Evolutionary conservation across 2,888 invertebrate genomes (phyloP), one percentile per base, ranked within the genome.

Genomic region (Diabrotica balteata): DNA sequence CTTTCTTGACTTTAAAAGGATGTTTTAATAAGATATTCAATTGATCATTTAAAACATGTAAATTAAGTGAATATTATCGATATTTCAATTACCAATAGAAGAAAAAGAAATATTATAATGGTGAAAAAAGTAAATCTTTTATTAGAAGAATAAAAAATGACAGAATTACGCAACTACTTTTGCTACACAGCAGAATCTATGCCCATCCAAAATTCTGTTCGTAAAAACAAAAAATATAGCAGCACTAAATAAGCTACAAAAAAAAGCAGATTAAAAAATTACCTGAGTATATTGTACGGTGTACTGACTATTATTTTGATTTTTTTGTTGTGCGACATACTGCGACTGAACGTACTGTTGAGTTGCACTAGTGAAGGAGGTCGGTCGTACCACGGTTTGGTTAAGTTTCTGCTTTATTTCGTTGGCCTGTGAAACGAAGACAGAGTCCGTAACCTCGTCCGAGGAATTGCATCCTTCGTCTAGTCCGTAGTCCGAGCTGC

Each of bases 381-480:
- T 74, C 50, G 79, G 79, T 59, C 79, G 63, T 49, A 73, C 53
- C 65, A 72, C n/a, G 54, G 67, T 55, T 57, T 69, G 61, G 46
- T 64, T 42, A 61, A 46, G 50, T 47, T 58, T 70, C 22, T 68
- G 70, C 51, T 70, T 72, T 51, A 62, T 58, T 54, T 73, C 68
- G 64, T 51, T 66, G 2, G 61, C 32, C 61, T 71, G 72, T 62
- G 88, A 87, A 43, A 17, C 11, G 60, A 88, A 87, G 43, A 87
- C 88, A 17, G 87, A 87, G 80, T 88, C 88, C 67, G 82, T 76
- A 46, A 84, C 79, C 78, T 88, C 88, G 72, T 88, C 88, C 57
- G 86, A 88, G 0, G 88, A 88, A 76, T 87, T 87, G 80, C 90
- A 91, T 69, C 91, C 91, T 80, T 92, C 92, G 79, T 92, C 92